These are phyloP conservation scores for Ia io DNA, from an alignment of 2,113 vertebrate species.

Conservation along the genomic window DNA sequence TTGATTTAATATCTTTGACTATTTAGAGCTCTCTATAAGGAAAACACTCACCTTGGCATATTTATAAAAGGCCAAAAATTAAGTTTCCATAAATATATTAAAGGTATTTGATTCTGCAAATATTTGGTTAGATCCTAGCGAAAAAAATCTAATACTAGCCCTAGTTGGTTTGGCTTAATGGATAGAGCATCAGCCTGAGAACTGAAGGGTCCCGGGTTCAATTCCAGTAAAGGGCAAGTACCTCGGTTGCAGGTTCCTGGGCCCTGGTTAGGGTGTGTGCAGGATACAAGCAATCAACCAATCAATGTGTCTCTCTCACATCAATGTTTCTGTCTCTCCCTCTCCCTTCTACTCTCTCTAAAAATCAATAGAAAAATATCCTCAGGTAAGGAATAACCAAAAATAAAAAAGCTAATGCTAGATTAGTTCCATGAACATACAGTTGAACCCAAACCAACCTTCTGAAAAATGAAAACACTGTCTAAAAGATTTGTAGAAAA, in stretches of 20 bases:
- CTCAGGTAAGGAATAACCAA: too few relatives aligned
- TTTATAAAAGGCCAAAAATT: constrained; percentile 25
- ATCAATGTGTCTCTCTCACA: too few relatives aligned
- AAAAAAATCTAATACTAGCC: neutral
- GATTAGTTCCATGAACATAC: neutral
- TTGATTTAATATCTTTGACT: neutral
- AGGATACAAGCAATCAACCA: too few relatives aligned
- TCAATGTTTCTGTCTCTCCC: too few relatives aligned
- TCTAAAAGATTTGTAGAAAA: neutral
- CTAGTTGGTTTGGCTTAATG: too few relatives aligned
- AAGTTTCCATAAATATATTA: neutral
- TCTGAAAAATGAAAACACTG: neutral
- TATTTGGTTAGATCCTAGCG: neutral
- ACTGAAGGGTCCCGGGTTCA: too few relatives aligned
- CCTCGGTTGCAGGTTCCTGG: too few relatives aligned
- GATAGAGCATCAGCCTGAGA: too few relatives aligned
- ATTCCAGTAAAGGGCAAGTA: too few relatives aligned
- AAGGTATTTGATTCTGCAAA: neutral
- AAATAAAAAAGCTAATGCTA: neutral
- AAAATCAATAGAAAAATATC: too few relatives aligned
- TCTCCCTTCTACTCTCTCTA: too few relatives aligned
- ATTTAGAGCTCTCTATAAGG: neutral
- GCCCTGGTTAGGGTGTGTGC: too few relatives aligned
- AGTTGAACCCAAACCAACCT: neutral
- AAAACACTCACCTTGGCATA: neutral